phyloP scores from a whole-genome alignment of 2,113 vertebrate genomes.

The Lophochroa leadbeateri region DNA sequence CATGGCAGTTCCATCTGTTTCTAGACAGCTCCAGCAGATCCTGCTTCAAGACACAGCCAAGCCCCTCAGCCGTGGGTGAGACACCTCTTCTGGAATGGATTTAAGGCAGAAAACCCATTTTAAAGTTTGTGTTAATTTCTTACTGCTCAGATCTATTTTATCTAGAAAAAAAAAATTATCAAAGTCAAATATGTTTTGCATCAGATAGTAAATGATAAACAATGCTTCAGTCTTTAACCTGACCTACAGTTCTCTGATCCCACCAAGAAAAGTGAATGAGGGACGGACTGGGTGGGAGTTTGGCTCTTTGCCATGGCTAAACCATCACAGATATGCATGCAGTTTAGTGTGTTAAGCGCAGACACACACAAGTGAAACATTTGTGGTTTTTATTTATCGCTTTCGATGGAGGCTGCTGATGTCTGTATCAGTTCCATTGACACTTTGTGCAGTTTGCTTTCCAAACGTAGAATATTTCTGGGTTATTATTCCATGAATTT shows the following conservation, averaged over 20 bases:
- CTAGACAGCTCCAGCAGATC: not conserved
- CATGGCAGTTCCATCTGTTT: not conserved
- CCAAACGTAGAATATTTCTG: not conserved
- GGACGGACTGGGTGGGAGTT: not conserved
- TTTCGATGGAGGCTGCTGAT: not conserved
- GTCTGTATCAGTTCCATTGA: not conserved
- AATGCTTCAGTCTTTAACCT: not conserved
- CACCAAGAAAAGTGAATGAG: not conserved
- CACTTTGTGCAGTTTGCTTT: not conserved
- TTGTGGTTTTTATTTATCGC: not conserved
- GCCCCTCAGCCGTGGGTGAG: fast-evolving
- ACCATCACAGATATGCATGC: too few species aligned
- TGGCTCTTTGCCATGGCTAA: not conserved
- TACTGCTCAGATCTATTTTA: not conserved
- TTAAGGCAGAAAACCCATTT: not conserved
- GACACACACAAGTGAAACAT: not conserved
- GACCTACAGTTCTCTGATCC: too few species aligned
- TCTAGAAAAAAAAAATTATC: not conserved
- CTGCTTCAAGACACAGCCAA: not conserved
- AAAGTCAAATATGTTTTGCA: not conserved
- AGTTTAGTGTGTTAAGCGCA: not conserved
- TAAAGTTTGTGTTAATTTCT: not conserved
- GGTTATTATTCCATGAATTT: not conserved
- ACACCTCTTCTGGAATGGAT: fast-evolving
- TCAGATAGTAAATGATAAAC: not conserved